Conservation (phyloP, 2,113 vertebrate genomes). For the Egretta garzetta region DNA sequence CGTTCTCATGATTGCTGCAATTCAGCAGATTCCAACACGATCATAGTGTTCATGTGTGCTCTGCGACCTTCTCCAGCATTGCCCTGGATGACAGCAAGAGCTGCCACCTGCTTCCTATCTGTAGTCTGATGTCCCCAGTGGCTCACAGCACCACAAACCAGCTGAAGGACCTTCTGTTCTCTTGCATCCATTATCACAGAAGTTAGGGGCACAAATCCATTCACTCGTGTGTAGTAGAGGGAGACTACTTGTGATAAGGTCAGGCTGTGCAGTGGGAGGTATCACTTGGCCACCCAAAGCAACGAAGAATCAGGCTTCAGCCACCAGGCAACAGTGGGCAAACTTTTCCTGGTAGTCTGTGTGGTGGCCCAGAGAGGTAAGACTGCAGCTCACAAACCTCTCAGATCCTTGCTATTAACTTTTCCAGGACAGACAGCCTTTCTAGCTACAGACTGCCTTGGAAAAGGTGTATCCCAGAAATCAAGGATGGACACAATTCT, state of each 20-base stretch:
- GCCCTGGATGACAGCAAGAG: neutral
- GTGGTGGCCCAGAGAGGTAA: neutral
- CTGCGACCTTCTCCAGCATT: neutral
- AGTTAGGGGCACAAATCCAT: neutral
- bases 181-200: neutral
- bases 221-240: rapidly evolving
- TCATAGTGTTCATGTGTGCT: neutral
- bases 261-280: neutral
- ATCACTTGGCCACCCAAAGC: neutral
- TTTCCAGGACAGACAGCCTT: neutral
- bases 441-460: neutral
- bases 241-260: neutral
- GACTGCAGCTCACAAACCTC: neutral
- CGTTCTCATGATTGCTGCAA: slow-evolving; percentile 21
- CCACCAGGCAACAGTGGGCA: neutral
- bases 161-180: neutral
- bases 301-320: neutral
- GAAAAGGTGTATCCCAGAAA: neutral
- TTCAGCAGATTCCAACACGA: neutral
- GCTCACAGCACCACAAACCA: neutral
- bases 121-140: neutral
- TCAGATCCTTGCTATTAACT: neutral
- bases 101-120: neutral
- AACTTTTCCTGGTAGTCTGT: neutral
- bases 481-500: neutral